Base-by-base conservation (phyloP, 2,113 vertebrate species). In the Piprites chloris region DNA sequence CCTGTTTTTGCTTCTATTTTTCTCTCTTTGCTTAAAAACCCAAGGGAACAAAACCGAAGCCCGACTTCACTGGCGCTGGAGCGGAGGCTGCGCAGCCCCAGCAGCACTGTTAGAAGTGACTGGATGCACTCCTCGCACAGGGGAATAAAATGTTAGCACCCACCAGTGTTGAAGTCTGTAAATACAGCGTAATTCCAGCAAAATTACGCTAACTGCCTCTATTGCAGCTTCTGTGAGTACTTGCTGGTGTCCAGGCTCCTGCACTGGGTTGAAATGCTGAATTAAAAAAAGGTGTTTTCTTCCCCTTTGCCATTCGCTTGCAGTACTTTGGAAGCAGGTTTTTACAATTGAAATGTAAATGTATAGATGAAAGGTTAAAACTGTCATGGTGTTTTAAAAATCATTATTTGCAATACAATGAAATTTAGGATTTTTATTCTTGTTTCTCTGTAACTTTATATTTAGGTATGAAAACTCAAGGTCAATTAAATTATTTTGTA, bases 131-230 rank as follows among this genome's bases (percentile, higher is more conserved):
- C 82, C 87, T 87, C 27, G 27, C 30, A 47, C 77, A 69, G 93
- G 92, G 95, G 92, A 94, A 91, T 89, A 90, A 81, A 76, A 92
- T 61, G 75, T 92, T 93, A 91, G 94, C 95, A 95, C 93, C 96
- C 85, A 96, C 85, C 71, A 96, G 74, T 91, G 94, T 94, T 14
- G 42, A 92, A 92, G 95, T 66, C 86, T 82, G 84, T 93, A 96
- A 95, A 95, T 94, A 96, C 80, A 95, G 81, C 18, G 30, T 82
- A 96, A 94, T 82, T 81, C 95, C 78, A 87, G 82, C 59, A 87
- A 94, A 95, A 96, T 95, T 81, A 76, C 62, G 85, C 50, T 91
- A 94, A 89, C 49, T 87, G 68, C 85, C 86, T 74, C 37, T 66
- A 21, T 11, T 58, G 89, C 91, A 88, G 75, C 84, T 79, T 79